Percentiles rank a stretch among this genome's conserved stretches.
phyloP scores from a whole-genome alignment of 2,797 vertebrate genomes.

The Coccyzus lansbergi region DNA sequence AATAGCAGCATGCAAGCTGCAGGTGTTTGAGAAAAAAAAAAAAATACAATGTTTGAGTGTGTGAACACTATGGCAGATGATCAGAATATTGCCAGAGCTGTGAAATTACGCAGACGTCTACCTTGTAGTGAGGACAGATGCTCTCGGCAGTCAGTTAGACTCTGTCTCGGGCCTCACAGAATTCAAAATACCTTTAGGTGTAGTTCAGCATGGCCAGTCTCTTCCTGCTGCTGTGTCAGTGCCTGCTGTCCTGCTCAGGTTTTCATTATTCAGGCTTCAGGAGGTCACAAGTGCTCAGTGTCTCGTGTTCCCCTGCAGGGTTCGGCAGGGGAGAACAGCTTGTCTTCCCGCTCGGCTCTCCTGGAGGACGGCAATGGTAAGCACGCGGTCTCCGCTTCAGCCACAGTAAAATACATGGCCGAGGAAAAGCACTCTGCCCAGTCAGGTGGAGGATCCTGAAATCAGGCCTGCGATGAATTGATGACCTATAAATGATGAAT shows the following conservation, averaged over 20 bases:
- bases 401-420: neutral
- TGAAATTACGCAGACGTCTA: neutral
- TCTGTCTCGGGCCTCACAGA: neutral
- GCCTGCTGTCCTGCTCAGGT: neutral
- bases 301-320: conserved; percentile 58
- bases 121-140: neutral
- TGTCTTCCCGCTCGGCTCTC: neutral
- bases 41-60: neutral
- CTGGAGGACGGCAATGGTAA: conserved; percentile 72
- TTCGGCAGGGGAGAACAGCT: conserved; percentile 67
- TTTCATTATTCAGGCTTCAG: neutral
- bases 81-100: neutral
- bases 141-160: conserved; percentile 14
- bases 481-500: neutral
- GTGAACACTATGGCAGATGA: neutral
- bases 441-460: neutral
- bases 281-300: neutral
- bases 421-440: neutral
- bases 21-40: neutral
- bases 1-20: neutral
- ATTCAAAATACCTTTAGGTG: neutral
- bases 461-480: neutral
- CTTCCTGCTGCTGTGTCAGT: neutral
- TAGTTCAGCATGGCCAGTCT: neutral
- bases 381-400: neutral